Evolutionary conservation across 2,797 vertebrate genomes (phyloP).

Genomic region (Potorous gilbertii): DNA sequence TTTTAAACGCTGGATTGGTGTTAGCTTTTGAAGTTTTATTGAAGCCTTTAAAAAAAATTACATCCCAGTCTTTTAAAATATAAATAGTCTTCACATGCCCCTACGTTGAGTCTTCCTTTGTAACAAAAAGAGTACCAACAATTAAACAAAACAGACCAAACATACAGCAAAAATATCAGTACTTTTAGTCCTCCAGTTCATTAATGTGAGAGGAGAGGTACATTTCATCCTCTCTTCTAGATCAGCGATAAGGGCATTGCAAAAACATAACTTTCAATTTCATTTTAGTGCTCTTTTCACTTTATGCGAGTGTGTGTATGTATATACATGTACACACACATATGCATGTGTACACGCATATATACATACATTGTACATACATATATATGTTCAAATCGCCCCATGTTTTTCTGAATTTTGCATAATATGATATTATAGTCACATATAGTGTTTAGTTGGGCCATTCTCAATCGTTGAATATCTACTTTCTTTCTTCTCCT

Average conservation of each 20-base stretch:
- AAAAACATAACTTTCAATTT: neutral
- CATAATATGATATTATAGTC: neutral
- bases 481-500: neutral
- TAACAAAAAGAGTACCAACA: neutral
- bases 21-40: neutral
- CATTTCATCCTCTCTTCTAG: neutral
- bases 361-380: neutral
- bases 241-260: neutral
- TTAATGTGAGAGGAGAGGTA: neutral
- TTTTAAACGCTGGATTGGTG: slow-evolving; percentile 55
- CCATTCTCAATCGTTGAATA: neutral
- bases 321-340: accelerated
- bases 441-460: neutral
- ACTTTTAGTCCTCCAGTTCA: neutral
- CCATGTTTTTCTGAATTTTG: neutral
- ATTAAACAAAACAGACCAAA: neutral
- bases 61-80: neutral
- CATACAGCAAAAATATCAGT: neutral
- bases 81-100: neutral
- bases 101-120: neutral
- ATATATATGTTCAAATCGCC: neutral
- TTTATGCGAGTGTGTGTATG: neutral
- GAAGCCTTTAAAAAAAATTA: neutral
- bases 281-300: neutral
- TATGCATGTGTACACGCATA: too few relatives aligned